Base-by-base conservation (phyloP, 2,797 vertebrate species). In the Benthosema pterotum region DNA sequence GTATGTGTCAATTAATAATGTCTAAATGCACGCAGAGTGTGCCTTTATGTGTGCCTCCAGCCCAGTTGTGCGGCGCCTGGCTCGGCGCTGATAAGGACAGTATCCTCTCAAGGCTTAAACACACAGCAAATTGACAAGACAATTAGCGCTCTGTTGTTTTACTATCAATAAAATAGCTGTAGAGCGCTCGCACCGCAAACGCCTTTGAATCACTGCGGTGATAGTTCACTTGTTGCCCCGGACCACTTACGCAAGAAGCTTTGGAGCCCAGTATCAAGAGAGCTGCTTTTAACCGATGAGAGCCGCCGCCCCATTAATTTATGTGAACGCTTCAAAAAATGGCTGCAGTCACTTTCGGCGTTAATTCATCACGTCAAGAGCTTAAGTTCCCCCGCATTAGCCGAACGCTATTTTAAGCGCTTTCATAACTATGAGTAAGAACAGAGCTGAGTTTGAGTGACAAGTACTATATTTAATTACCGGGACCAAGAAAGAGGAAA, bases 131-230 rank as follows among this genome's bases (percentile, higher is more conserved):
- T 71, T 80, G 83, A 85, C 72, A 78, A 84, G 81, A 85, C 83
- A 88, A 90, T 89, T 86, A 85, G 82, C 1, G 52, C 67, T 75
- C 65, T 74, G 83, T 84, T 84, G 83, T 87, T 85, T 76, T 69
- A 86, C 83, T 84, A 79, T 87, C 83, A 87, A 85, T 88, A 79
- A 80, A 84, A 75, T 81, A 74, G 78, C 82, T 54, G 58, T 50
- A 47, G 71, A 71, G 61, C 61, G 38, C 67, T 73, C 72, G 50
- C 77, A 69, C 65, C 60, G 43, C 63, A 25, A 51, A 59, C 61
- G 49, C 65, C 47, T 72, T 77, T 69, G 79, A 83, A 83, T 83
- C 65, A 70, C 72, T 8, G 47, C 43, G 71, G 85, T 63, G 67
- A 69, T 46, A 17, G 78, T 73, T 78, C 72, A 77, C 53, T 75